Evolutionary conservation across 2,113 vertebrate genomes (phyloP).

Genomic region (Pachypanchax playfairii): DNA sequence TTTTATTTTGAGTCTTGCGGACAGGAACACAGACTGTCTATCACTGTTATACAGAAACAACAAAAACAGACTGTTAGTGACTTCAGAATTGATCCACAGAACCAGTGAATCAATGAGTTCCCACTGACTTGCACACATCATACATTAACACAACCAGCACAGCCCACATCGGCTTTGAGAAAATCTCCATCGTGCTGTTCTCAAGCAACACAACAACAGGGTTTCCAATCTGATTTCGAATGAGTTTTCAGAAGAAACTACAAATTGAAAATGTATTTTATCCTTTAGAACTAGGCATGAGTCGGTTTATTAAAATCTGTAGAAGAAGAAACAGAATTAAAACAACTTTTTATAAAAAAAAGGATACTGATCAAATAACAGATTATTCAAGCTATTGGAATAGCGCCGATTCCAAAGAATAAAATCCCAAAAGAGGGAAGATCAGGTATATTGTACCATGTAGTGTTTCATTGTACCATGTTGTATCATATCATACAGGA

Average conservation of each 20-base stretch:
- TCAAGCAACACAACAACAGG: background rate
- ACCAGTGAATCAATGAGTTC: background rate
- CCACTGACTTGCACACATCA: background rate
- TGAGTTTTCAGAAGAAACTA: too few relatives aligned
- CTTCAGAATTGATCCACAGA: background rate
- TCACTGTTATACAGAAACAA: background rate
- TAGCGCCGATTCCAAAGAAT: too few relatives aligned
- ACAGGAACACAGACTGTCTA: background rate
- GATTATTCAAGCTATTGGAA: too few relatives aligned
- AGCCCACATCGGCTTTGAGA: background rate
- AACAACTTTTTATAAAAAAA: too few relatives aligned
- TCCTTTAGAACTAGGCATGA: too few relatives aligned
- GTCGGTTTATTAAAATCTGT: too few relatives aligned
- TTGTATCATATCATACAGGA: background rate
- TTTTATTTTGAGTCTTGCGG: background rate
- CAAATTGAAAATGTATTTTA: too few relatives aligned
- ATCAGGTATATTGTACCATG: background rate
- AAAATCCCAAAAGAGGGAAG: too few relatives aligned
- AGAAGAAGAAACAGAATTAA: too few relatives aligned
- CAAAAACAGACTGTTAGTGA: background rate
- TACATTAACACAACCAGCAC: background rate
- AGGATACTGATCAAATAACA: too few relatives aligned
- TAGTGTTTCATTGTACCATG: background rate
- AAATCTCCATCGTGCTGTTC: background rate
- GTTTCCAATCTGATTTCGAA: background rate